Base-by-base conservation (phyloP, 92 coral and sea anemone species). In the Epizoanthus illoricatus region DNA sequence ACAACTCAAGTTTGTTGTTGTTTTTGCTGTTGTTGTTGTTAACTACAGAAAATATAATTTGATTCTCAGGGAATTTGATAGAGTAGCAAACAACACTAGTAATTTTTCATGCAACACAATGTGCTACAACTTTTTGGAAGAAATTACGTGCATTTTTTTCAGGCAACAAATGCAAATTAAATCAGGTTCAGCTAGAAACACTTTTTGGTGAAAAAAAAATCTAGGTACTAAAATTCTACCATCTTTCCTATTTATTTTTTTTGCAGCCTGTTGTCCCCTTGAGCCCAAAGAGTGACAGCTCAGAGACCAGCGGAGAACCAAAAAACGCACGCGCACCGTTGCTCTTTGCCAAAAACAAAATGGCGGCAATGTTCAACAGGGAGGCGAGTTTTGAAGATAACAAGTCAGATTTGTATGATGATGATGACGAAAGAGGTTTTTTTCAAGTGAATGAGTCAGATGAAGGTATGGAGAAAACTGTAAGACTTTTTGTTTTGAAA, bases 371-470 rank as follows among this genome's bases (percentile, higher is more conserved):
- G 90, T 97, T 88, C 86, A 89, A 93, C 60, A 90, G 95, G 65
- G 97, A 93, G 61, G 90, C 94, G 84, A 93, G 97, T 82, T 93
- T 91, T 84, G 99, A 97, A 20, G 99, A 97, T 69, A 97, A 88
- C 65, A 91, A 91, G 60, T 90, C 99, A 5, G 99, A 97, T 74
- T 81, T 97, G 76, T 90, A 89, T 58, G 97, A 94, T 82, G 99
- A 94, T 55, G 99, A 97, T 47, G 97, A 93, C 55, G 86, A 68
- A 54, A 85, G 98, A 80, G 99, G 96, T 65, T 97, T 94, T 65
- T 93, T 97, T 66, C 98, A 91, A 63, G 92, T 90, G 83, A 94
- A 90, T 33, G 99, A 94, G 65, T 97, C 99, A 21, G 99, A 97
- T 47, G 99, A 97, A 93, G 99, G 99, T 97, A 89, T 80, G 61